Base-by-base conservation (phyloP, 2,113 vertebrate genomes). In the Sebastes fasciatus region DNA sequence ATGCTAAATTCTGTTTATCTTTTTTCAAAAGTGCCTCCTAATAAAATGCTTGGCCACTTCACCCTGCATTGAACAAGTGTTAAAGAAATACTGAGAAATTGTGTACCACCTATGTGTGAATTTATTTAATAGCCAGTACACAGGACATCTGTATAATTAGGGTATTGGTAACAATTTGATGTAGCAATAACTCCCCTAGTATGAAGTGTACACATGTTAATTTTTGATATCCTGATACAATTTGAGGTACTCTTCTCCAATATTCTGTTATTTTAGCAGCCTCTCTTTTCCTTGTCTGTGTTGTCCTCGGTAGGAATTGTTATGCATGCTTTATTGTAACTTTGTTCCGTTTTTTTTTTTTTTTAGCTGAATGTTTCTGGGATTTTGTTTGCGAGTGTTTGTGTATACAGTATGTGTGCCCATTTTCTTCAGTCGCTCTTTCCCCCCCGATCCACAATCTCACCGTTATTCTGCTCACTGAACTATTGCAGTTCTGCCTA, bases 311-410 rank as follows among this genome's bases (percentile, higher is more conserved):
- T 97, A 95, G 95, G 90, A 96, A 95, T 90, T 93, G 88, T 93
- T 93, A 95, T 97, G 97, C 96, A 97, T 97, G 97, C 96, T 95
- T 95, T 92, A 94, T 89, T 82, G 95, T 92, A 57, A 4, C 49
- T 92, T 5, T 21, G 11, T 71, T 34, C 4, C 34, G 34, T 34
- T 34, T n/a, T 51, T 82, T 72, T 2, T 92, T 96, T 96, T 40
- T 1, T 77, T 69, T 83, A 96, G 89, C 91, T 46, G 92, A 91
- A 92, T 91, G 91, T 85, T 82, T 82, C 63, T 95, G 95, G 94
- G 92, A 86, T 96, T 92, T 95, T 91, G 70, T 96, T 95, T 94
- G 84, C 67, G 82, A 57, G 79, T 87, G 83, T 85, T 86, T 86
- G 81, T 82, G 83, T 76, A 21, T 81, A 69, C 60, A 67, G 83